phyloP scores from a whole-genome alignment of 1,140 invertebrate genomes.

The Telenomus remus region DNA sequence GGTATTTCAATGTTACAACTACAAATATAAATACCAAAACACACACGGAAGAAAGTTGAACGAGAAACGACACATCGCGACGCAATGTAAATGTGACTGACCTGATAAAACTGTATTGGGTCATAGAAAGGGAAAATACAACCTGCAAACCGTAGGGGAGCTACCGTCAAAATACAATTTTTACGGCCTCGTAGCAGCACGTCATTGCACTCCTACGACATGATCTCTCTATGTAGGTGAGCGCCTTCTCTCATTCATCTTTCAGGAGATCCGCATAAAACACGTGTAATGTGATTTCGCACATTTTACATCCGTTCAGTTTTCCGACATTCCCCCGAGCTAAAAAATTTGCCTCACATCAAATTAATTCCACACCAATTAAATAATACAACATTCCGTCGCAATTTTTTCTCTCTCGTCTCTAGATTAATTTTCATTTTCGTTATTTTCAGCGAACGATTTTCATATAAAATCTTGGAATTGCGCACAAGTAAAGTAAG shows the following conservation, averaged over 20 bases:
- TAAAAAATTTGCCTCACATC: no score
- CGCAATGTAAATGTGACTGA: conserved; percentile 69
- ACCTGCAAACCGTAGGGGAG: conserved; percentile 63
- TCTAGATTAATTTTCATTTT: neutral
- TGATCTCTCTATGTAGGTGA: conserved; percentile 27
- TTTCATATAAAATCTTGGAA: conserved; percentile 7
- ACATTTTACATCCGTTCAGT: no score
- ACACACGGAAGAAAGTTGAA: conserved; percentile 18
- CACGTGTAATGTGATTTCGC: conserved; percentile 9
- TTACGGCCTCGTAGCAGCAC: conserved; percentile 59
- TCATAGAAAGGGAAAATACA: conserved; percentile 74
- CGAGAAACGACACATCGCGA: conserved; percentile 49
- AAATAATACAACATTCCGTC: no score
- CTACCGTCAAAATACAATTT: conserved; percentile 69
- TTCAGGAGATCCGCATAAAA: conserved; percentile 24
- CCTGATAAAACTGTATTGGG: conserved; percentile 71
- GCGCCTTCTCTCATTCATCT: conserved; percentile 35
- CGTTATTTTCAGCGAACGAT: neutral
- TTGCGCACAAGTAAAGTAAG: conserved; percentile 1
- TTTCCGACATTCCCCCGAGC: no score
- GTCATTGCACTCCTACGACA: conserved; percentile 42
- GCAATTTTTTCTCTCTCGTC: no score
- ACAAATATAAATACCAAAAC: neutral
- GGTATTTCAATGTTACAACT: no score
- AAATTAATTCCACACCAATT: no score